Evolutionary conservation across 1,140 invertebrate genomes (phyloP), one percentile per base, ranked within the genome.

Genomic region (Drosophila nasuta): DNA sequence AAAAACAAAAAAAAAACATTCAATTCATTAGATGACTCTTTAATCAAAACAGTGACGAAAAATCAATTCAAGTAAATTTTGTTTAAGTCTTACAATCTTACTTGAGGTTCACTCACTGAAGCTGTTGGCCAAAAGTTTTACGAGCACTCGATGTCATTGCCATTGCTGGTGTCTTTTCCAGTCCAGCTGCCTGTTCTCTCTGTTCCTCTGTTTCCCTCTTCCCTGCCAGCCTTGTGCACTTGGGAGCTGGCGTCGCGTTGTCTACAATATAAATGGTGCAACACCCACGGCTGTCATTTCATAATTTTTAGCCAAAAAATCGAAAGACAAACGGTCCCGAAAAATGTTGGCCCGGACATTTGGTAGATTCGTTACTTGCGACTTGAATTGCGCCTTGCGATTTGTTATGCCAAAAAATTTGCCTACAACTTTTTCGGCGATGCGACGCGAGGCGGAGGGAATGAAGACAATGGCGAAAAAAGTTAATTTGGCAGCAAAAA

Each of bases 401-500:
- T n/a, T 62, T 75, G 83, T 87, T 76, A 69, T 82, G 83, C 83
- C 83, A 88, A 88, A 82, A 88, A 88, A 88, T 80, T 88, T 88
- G 85, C 77, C 80, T 80, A 83, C 65, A 88, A 88, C 74, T 87
- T 82, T 83, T 59, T 28, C 46, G 54, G 7, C 45, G 43, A 43
- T 17, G 38, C 7, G 25, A 13, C 5, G 8, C 25, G 15, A 10
- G 11, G 43, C 3, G 6, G 2, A 11, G 17, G 35, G 11, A n/a
- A 20, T 38, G 17, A 30, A 85, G 78, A 87, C 77, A 88, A 87
- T 88, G 69, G 82, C 76, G 80, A 87, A 87, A 87, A 87, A 88
- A 88, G 80, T 88, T 88, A 88, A 88, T 87, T 87, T 87, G 83
- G 83, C 83, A 87, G 77, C 80, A 66, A 80, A 88, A 88, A 88